Evolutionary conservation across 2,888 invertebrate species (phyloP), one percentile per base, ranked within the genome.

Genomic region (Pheosia gnoma): DNA sequence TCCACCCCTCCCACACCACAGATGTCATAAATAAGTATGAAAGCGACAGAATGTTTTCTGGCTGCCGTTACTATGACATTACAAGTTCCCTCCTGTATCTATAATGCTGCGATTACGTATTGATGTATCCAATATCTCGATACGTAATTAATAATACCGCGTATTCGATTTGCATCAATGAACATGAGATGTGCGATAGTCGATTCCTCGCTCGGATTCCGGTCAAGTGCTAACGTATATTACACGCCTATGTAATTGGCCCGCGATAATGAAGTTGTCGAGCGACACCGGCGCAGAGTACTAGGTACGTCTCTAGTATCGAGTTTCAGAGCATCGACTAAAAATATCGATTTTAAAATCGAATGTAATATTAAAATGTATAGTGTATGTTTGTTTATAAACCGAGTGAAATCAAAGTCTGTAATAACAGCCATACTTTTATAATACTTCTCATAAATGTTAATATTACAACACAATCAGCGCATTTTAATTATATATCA

Each of bases 211-310:
- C 71, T 57, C 62, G 59, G 66, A 75, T 74, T 63, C 60, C 75
- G 73, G 79, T 81, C 81, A 79, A 83, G 82, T 84, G 79, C 81
- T 72, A 80, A 78, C 75, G 74, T 77, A 74, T 79, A 79, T 80
- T 77, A 79, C 80, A 78, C 75, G 72, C 70, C 72, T 61, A 66
- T 74, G 73, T 86, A 85, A 87, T 87, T 86, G 84, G 78, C 77
- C 65, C 65, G 74, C 77, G 75, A 77, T 87, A 86, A 87, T 87
- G 78, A 84, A 82, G 80, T 85, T 82, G 77, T 76, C 74, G 70
- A 73, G 59, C 51, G 74, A 68, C 66, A 65, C 67, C 62, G 61
- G 59, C 63, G 70, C 8, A 7, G 55, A 75, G 70, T 64, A 71
- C 62, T 61, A 57, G 75, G 8, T 62, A 55, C 57, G 56, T 52